These are phyloP conservation scores for Tetramorium parvispinum DNA, from an alignment of 1,140 invertebrate genomes.

Conservation along the genomic window DNA sequence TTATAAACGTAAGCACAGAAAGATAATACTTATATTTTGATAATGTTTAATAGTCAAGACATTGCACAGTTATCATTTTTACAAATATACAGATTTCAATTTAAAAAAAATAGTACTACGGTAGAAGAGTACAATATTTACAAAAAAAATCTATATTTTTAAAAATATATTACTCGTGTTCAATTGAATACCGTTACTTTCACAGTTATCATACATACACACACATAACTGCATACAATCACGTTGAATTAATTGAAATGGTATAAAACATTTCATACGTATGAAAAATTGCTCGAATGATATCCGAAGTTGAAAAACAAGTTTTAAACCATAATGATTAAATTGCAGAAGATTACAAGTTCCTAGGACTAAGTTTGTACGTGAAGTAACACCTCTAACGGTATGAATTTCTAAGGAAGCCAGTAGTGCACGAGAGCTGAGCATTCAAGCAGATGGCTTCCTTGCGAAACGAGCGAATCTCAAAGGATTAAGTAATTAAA, in stretches of 20 bases:
- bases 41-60: background rate
- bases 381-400: conserved; percentile 56
- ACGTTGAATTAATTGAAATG: background rate
- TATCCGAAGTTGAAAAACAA: background rate
- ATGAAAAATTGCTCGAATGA: background rate
- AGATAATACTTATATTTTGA: background rate
- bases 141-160: background rate
- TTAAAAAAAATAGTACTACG: background rate
- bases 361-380: conserved; percentile 37
- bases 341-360: conserved; percentile 82
- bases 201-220: background rate
- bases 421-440: conserved; percentile 46
- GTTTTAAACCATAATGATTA: conserved; percentile 75
- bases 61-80: background rate
- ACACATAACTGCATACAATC: background rate
- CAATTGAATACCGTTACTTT: background rate
- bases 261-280: background rate
- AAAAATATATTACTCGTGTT: background rate
- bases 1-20: background rate
- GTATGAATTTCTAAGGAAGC: conserved; percentile 59
- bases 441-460: conserved; percentile 58
- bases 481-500: conserved; percentile 63
- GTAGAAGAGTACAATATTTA: background rate
- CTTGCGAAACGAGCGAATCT: conserved; percentile 59
- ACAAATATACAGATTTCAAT: background rate